These are phyloP conservation scores for Tiaroga cobitis DNA, from an alignment of 2,797 vertebrate genomes.

Conservation along the genomic window DNA sequence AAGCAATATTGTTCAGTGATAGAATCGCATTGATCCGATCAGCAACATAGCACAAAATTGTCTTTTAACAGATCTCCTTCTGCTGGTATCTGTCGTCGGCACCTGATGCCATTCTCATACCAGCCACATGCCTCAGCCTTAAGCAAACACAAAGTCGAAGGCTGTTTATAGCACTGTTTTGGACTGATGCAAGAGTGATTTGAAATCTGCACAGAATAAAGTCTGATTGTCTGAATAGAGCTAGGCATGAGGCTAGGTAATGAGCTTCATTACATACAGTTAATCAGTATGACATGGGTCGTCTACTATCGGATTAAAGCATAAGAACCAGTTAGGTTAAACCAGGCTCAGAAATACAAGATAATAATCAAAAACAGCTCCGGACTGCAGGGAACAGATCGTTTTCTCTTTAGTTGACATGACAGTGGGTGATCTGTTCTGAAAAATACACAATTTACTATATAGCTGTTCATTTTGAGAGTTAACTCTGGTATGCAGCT, in stretches of 20 bases:
- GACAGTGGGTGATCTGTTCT: background rate
- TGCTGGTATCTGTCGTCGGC: background rate
- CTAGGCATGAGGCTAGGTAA: background rate
- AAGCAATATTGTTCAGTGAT: background rate
- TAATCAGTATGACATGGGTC: background rate
- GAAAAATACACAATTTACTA: background rate
- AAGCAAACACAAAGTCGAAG: slow-evolving; percentile 2
- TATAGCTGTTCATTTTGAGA: background rate
- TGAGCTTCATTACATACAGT: background rate
- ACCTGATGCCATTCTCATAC: slow-evolving; percentile 3
- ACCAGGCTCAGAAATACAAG: slow-evolving; percentile 12
- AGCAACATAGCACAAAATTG: background rate
- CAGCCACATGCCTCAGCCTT: slow-evolving; percentile 5
- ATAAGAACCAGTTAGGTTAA: slow-evolving; percentile 10
- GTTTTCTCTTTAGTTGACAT: background rate
- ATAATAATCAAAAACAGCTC: slow-evolving; percentile 4
- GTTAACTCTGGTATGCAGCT: background rate
- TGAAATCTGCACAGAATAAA: background rate
- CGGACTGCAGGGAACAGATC: background rate
- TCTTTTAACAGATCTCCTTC: slow-evolving; percentile 20
- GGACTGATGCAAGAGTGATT: background rate
- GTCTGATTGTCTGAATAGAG: background rate
- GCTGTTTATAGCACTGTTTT: background rate
- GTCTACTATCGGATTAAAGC: background rate
- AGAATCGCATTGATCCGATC: background rate